Base-by-base conservation (phyloP, 2,113 vertebrate species). In the Daboia siamensis region DNA sequence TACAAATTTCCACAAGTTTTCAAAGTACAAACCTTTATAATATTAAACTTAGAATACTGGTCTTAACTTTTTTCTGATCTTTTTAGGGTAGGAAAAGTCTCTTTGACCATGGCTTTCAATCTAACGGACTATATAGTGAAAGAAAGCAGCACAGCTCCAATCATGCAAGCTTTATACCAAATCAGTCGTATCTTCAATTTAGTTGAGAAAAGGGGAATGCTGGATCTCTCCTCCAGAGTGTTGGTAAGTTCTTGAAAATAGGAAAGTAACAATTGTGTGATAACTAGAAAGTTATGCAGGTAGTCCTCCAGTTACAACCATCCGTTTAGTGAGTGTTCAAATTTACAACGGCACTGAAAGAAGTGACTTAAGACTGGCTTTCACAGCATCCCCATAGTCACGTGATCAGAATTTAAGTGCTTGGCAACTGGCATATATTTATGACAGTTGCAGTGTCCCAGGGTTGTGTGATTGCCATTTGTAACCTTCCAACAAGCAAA, bases 101-200 rank as follows among this genome's bases (percentile, higher is more conserved):
- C 98, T 87, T 98, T 99, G 95, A 52, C 3, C 85, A 98, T 96
- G 48, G 98, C 98, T 39, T 97, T 99, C 91, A 95, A 97, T 26
- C 93, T 99, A 91, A 96, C 98, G 90, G 95, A 94, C 1, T 99
- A 98, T 93, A 95, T 99, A 92, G 93, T 86, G 64, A 98, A 97
- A 55, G 99, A 99, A 97, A 98, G 51, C 0, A 96, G 97, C 90
- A 96, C 97, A 1, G 97, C 97, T 56, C 99, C 99, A 13, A 96
- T 99, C 94, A 97, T 89, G 57, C 98, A 99, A 95, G 98, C 98
- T 69, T 96, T 99, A 94, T 95, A 97, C 55, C 98, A 99, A 94
- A 97, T 99, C 10, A 95, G 44, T 46, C 94, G 69, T n/a, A 98
- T 99, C 94, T 98, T 97, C 94, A 96, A 91, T 52, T 97, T 99